Evolutionary conservation across 2,888 invertebrate species (phyloP), one percentile per base, ranked within the genome.

Genomic region (Dascillus cervinus): DNA sequence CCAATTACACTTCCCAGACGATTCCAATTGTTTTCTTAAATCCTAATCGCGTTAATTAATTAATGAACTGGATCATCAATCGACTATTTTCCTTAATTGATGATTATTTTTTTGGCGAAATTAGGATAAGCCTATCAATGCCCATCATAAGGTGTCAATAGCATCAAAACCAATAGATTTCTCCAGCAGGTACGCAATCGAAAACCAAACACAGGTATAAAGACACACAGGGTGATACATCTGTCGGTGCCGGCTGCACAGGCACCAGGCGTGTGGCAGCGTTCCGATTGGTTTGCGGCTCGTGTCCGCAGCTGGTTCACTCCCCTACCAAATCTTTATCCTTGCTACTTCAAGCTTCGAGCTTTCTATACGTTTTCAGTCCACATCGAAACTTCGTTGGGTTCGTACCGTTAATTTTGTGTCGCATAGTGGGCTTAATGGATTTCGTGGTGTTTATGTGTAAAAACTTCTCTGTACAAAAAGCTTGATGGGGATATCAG

Each of bases 221-320:
- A n/a, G n/a, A n/a, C n/a, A n/a, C n/a, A n/a, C n/a, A n/a, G 35
- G 55, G 55, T 53, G 51, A 51, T 52, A 44, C 60, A 60, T 55
- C 59, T 58, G 58, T 56, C 52, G 60, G 66, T 25, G 67, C 68
- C 45, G 67, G 70, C 66, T 67, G 62, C 43, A 67, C 49, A 69
- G 70, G 52, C 73, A 73, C 56, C 73, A 72, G 50, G 69, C 65
- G 46, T 69, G 71, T 65, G 73, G 66, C 46, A 66, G 64, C 58
- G 59, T 62, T 63, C 69, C 61, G 50, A 75, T 72, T 67, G 73
- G 75, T 63, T 69, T 62, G 53, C 66, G 75, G 62, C 69, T 71
- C 63, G 71, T 64, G 64, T 53, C 64, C 43, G 58, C 65, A 65
- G 59, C 61, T 65, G 64, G 50, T 52, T 38, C 42, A 40, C 41